Evolutionary conservation across 2,888 invertebrate species (phyloP), one percentile per base, ranked within the genome.

Genomic region (Agelastica alni): DNA sequence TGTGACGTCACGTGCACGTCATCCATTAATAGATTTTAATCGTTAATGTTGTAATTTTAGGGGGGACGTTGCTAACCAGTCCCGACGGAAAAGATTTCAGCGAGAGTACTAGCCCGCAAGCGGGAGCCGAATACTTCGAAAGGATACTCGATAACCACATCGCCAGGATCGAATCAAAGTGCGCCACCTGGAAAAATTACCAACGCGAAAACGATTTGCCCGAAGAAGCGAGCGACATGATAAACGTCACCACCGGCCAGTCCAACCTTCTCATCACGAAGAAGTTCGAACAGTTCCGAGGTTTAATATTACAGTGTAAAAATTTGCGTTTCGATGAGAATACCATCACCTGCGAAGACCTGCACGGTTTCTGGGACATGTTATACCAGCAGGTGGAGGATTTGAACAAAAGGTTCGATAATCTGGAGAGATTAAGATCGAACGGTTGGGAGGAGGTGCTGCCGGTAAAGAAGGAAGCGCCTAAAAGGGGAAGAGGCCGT

Each of bases 351-450:
- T 80, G 82, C 53, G 82, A 83, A 4, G 93, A 93, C 78, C 79
- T 93, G 48, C 88, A 86, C 64, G 93, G 93, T 17, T 93, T 92
- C 78, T 93, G 93, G 93, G 93, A 93, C 67, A 88, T 91, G 86
- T 84, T 91, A 28, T 84, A 83, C 62, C 84, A 90, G 75, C 91
- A 92, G 79, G 82, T 89, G 1, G 84, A 83, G 47, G 84, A 88
- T 64, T 79, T 89, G 2, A 80, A 86, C 66, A 75, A 81, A 66
- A 75, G 84, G 44, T 87, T 87, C 70, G 79, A 77, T 53, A 78
- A 80, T 53, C 65, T 84, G 9, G 76, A 79, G 18, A 74, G 75
- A 49, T 57, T 81, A 9, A 78, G 77, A 16, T 66, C 68, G 0
- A 78, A 79, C 10, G 56, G 63, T 56, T 84, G 86, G 86, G 67